Conservation (phyloP, 2,797 vertebrate genomes). For the Ctenopoma multispine region DNA sequence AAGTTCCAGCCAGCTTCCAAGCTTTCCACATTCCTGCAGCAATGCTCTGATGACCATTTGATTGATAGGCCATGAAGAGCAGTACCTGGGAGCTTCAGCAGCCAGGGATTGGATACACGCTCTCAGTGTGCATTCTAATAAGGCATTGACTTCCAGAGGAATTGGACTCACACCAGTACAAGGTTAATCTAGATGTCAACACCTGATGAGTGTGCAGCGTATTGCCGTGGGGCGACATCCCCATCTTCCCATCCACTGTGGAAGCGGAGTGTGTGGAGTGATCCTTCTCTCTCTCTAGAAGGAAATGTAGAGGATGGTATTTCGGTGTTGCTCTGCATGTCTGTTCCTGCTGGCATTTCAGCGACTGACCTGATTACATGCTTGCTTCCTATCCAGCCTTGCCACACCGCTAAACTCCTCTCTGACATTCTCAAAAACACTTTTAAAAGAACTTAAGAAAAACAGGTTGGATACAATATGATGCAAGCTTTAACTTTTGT, state of each 20-base stretch:
- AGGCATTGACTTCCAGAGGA: conserved; percentile 82
- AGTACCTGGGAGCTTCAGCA: conserved; percentile 65
- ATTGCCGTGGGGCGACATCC: conserved; percentile 86
- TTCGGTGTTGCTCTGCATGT: conserved; percentile 51
- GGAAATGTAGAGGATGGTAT: conserved; percentile 61
- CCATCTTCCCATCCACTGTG: conserved; percentile 73
- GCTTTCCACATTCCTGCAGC: conserved; percentile 54
- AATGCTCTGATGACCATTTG: conserved; percentile 58
- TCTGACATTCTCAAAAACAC: conserved; percentile 19
- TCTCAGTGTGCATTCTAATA: conserved; percentile 86
- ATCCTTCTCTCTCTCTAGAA: conserved; percentile 83
- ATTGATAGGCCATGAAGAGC: conserved; percentile 69
- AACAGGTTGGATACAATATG: too few species aligned
- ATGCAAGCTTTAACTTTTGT: too few species aligned
- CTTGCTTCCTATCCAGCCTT: conserved; percentile 39
- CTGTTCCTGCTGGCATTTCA: conserved; percentile 56
- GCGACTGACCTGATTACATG: conserved; percentile 55
- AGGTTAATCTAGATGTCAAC: conserved; percentile 96
- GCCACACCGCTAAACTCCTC: conserved; percentile 29
- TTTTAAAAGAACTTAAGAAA: too few species aligned
- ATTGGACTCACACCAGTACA: conserved; percentile 79
- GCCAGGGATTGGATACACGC: conserved; percentile 66
- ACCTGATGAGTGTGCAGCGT: conserved; percentile 86
- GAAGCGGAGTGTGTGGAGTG: conserved; percentile 88
- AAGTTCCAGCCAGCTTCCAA: conserved; percentile 40